Conservation (phyloP, 2,797 vertebrate genomes). For the Spinibarbus caldwelli region DNA sequence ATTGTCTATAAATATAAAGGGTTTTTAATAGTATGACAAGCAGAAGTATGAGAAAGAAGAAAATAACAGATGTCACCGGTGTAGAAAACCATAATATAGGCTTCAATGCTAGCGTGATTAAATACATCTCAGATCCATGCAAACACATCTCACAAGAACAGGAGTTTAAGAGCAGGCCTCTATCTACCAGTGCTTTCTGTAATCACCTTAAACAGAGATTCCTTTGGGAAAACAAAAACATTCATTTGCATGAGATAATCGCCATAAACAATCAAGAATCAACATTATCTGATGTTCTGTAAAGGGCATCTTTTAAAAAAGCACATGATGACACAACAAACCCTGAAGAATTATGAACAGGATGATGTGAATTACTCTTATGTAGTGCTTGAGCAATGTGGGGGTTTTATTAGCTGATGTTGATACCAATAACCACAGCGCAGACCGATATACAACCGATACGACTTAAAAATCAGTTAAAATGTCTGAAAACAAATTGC, state of each 20-base stretch:
- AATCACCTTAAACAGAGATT: background rate
- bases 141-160: constrained; percentile 41
- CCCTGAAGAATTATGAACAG: background rate
- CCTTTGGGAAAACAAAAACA: constrained; percentile 29
- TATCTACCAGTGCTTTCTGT: background rate
- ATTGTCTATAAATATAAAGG: constrained; percentile 98
- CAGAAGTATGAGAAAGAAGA: constrained; percentile 67
- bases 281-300: constrained; percentile 3
- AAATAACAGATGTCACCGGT: constrained; percentile 52
- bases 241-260: constrained; percentile 29
- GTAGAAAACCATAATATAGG: constrained; percentile 20
- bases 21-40: constrained; percentile 89
- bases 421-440: background rate
- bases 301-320: background rate
- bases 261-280: constrained; percentile 1
- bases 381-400: background rate
- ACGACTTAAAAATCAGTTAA: background rate
- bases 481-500: background rate
- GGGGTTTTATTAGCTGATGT: background rate
- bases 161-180: background rate
- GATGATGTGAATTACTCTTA: background rate
- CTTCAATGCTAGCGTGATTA: constrained; percentile 38
- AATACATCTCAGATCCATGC: constrained; percentile 64
- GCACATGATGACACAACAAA: background rate
- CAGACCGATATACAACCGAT: background rate